phyloP scores from a whole-genome alignment of 2,888 invertebrate species.

The Hermaeophaga mercurialis region DNA sequence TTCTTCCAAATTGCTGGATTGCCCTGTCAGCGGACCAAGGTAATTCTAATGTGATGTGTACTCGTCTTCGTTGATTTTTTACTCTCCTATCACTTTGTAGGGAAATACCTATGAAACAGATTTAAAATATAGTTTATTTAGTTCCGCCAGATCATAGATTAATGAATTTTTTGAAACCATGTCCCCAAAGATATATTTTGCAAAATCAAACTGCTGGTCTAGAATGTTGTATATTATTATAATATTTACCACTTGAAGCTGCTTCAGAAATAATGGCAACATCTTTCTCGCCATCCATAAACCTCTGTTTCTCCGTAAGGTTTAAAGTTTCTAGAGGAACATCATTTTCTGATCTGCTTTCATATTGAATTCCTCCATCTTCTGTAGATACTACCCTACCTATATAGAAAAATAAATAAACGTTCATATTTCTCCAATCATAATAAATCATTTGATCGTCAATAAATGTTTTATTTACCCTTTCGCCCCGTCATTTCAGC shows the following conservation, averaged over 20 bases:
- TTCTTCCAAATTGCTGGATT: slow-evolving; percentile 94
- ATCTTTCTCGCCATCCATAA: slow-evolving; percentile 98
- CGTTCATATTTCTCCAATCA: slow-evolving; percentile 6
- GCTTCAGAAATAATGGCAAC: slow-evolving; percentile 99
- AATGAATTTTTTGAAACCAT: no score
- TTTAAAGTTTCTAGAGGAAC: slow-evolving; percentile 97
- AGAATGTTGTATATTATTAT: no score
- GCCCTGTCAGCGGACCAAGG: slow-evolving; percentile 99
- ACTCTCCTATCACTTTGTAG: slow-evolving; percentile 95
- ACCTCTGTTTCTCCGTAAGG: slow-evolving; percentile 82
- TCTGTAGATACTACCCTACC: slow-evolving; percentile 86
- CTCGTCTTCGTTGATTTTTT: slow-evolving; percentile 89
- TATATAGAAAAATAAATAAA: slow-evolving; percentile 7
- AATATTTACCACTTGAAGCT: slow-evolving; percentile 81
- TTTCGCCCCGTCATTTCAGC: slow-evolving; percentile 96
- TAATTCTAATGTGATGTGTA: slow-evolving; percentile 97
- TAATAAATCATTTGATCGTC: no score
- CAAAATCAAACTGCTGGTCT: no score
- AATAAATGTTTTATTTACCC: neutral
- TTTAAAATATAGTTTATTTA: no score
- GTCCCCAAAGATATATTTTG: no score
- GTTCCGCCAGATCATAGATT: no score
- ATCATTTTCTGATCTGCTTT: slow-evolving; percentile 92
- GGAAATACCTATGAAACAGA: slow-evolving; percentile 65
- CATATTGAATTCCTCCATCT: slow-evolving; percentile 94